Conservation (phyloP, 1,140 invertebrate species). For the Papilio polytes region DNA sequence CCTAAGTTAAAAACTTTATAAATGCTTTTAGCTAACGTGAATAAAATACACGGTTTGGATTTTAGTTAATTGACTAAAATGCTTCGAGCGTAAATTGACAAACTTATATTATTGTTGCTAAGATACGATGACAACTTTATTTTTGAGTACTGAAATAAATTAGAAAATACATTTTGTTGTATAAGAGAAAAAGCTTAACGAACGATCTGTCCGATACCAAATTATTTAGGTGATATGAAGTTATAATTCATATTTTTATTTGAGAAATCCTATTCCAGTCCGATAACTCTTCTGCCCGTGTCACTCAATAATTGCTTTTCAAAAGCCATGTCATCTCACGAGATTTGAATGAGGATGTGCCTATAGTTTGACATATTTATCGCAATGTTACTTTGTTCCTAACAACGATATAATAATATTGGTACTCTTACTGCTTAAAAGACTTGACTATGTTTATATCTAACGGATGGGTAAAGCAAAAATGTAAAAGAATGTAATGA, state of each 20-base stretch:
- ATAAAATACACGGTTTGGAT: slow-evolving; percentile 16
- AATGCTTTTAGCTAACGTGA: background rate
- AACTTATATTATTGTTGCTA: background rate
- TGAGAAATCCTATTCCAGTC: background rate
- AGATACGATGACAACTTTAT: background rate
- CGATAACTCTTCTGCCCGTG: background rate
- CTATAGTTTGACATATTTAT: background rate
- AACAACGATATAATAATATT: background rate
- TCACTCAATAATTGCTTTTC: background rate
- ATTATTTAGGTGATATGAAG: background rate
- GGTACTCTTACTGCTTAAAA: background rate
- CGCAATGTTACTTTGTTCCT: background rate
- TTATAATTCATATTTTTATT: too few relatives aligned
- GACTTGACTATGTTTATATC: background rate
- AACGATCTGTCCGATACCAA: background rate
- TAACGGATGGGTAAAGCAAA: slow-evolving; percentile 31
- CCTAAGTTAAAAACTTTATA: slow-evolving; percentile 18
- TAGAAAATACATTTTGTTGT: background rate
- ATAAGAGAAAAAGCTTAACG: background rate
- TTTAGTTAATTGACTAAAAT: slow-evolving; percentile 5
- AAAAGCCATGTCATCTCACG: background rate
- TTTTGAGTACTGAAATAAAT: background rate
- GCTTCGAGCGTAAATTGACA: background rate
- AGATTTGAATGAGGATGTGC: background rate
- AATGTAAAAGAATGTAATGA: slow-evolving; percentile 53